Base-by-base conservation (phyloP, 2,888 invertebrate genomes). In the Hymenopus coronatus region DNA sequence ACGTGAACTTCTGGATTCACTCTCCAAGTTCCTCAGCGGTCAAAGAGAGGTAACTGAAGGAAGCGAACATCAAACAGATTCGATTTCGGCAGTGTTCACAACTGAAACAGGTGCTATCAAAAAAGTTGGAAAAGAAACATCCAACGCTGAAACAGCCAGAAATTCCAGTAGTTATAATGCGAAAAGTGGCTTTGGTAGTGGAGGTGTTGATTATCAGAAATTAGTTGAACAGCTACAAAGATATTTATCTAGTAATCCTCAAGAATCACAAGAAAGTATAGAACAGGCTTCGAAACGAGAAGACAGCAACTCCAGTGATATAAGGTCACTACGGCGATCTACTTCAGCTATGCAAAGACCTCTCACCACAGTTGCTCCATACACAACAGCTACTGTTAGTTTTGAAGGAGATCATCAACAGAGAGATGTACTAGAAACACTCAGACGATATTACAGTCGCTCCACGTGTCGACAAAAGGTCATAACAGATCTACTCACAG, bases 401-500 rank as follows among this genome's bases (percentile, higher is more conserved):
- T 93, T 93, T 90, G 94, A 94, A 89, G 94, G 94, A 2, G 94
- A 95, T 91, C 94, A 94, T 89, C 93, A 94, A 2, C 95, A 95
- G 91, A 95, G 95, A 92, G 95, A 95, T 33, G 92, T 96, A 90
- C 93, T 95, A 89, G 96, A 96, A 91, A 96, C 96, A 12, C 93
- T 96, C 27, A 94, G 95, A 91, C 94, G 96, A 90, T 96, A 96
- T 92, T 96, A 96, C 92, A 94, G 95, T 90, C 95, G 96, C 91
- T 95, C 95, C 25, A 94, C 95, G 0, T 96, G 95, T 91, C 94
- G 96, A 89, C 96, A 97, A 90, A 95, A 94, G 92, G 95, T 97
- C 89, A 96, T 97, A 91, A 96, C 96, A 88, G 96, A 96, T 91
- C 94, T 97, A 88, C 93, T 97, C 88, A 96, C 96, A 15, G 96